These are phyloP conservation scores for Ptychoptera contaminata DNA, from an alignment of 2,888 invertebrate species.

Conservation along the genomic window DNA sequence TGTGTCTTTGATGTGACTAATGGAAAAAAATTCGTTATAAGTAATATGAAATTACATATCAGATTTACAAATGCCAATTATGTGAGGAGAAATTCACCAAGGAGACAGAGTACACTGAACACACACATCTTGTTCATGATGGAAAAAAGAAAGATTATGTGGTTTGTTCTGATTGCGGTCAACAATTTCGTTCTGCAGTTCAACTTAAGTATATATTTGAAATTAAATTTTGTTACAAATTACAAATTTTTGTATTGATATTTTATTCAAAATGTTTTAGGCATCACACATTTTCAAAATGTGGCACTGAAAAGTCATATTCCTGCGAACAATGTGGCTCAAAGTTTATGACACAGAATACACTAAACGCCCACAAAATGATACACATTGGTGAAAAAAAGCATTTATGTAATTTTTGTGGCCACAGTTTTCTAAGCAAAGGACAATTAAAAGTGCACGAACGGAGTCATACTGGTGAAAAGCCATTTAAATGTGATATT, in stretches of 20 bases:
- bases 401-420: constrained; percentile 24
- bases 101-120: constrained; percentile 24
- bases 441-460: constrained; percentile 22
- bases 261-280: not conserved
- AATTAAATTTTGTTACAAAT: not conserved
- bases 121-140: constrained; percentile 27
- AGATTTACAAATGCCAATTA: constrained; percentile 22
- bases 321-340: constrained; percentile 25
- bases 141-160: constrained; percentile 25
- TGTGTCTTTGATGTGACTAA: not conserved
- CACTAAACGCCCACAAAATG: constrained; percentile 20
- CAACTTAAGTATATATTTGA: constrained; percentile 24
- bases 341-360: constrained; percentile 21
- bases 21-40: not conserved
- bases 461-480: constrained; percentile 21
- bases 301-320: constrained; percentile 29
- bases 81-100: constrained; percentile 23
- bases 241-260: not conserved
- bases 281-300: constrained; percentile 25
- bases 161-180: constrained; percentile 31
- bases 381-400: constrained; percentile 21
- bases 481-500: constrained; percentile 23
- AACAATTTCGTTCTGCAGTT: constrained; percentile 28
- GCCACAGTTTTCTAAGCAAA: constrained; percentile 20
- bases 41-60: not conserved